Evolutionary conservation across 2,113 vertebrate species (phyloP).

Genomic region (Ancistrus triradiatus): DNA sequence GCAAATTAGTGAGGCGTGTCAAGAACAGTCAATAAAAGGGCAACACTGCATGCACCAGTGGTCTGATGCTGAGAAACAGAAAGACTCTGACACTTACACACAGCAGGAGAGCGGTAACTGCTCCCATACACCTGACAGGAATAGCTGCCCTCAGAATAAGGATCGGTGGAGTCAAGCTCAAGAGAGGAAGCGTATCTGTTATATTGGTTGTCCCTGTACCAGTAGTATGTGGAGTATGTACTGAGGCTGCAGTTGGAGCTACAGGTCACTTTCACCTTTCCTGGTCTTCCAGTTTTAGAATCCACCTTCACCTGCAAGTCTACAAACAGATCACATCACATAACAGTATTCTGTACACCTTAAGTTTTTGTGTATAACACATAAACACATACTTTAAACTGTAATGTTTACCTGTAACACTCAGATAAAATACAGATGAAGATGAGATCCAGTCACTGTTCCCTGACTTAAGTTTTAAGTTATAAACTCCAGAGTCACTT

Average conservation of each 20-base stretch:
- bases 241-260: conserved; percentile 23
- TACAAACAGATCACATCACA: no score
- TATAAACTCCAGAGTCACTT: conserved; percentile 27
- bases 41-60: no score
- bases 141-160: background rate
- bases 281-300: no score
- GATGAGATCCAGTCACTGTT: background rate
- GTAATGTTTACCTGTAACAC: conserved; percentile 35
- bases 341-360: background rate
- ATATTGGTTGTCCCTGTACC: background rate
- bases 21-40: no score
- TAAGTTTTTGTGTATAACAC: background rate
- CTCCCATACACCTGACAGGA: conserved; percentile 8
- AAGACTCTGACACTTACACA: conserved; percentile 22
- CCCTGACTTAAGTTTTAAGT: conserved; percentile 3
- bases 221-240: background rate
- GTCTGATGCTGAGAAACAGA: no score
- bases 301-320: no score
- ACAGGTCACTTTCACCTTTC: conserved; percentile 17
- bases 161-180: background rate
- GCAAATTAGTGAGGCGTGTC: no score
- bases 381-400: no score
- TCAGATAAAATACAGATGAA: background rate
- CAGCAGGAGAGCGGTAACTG: background rate
- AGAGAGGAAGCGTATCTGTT: background rate